These are phyloP conservation scores for Cenopis cana DNA, from an alignment of 2,888 invertebrate genomes.

Conservation along the genomic window DNA sequence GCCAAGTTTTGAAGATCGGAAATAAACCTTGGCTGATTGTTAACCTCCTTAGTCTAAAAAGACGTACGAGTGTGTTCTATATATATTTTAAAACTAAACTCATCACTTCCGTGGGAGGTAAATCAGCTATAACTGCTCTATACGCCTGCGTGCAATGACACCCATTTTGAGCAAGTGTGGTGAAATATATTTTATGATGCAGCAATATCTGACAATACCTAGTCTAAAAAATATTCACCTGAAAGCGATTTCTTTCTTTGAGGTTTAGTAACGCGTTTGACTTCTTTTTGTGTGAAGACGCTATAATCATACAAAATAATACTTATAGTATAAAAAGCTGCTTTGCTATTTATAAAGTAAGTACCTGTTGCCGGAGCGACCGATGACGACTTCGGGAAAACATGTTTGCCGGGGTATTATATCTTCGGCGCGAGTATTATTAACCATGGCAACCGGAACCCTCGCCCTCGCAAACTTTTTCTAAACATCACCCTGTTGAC, in stretches of 20 bases:
- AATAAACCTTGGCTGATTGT: too few relatives aligned
- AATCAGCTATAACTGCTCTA: too few relatives aligned
- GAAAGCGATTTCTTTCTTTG: conserved; percentile 61
- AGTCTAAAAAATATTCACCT: conserved; percentile 44
- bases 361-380: conserved; percentile 75
- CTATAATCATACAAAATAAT: conserved; percentile 58
- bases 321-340: conserved; percentile 65
- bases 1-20: too few relatives aligned
- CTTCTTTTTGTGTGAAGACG: conserved; percentile 56
- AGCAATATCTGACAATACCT: conserved; percentile 3
- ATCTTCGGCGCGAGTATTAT: conserved; percentile 67
- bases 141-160: too few relatives aligned
- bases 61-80: too few relatives aligned
- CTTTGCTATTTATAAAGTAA: conserved; percentile 58
- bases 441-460: conserved; percentile 79
- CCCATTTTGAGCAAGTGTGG: too few relatives aligned
- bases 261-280: conserved; percentile 57
- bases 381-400: conserved; percentile 56
- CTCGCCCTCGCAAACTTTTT: conserved; percentile 72
- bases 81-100: too few relatives aligned
- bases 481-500: conserved; percentile 74
- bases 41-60: too few relatives aligned
- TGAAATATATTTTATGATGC: background rate
- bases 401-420: conserved; percentile 64
- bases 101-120: too few relatives aligned